phyloP scores from a whole-genome alignment of 2,888 invertebrate species.

The Deilephila porcellus region DNA sequence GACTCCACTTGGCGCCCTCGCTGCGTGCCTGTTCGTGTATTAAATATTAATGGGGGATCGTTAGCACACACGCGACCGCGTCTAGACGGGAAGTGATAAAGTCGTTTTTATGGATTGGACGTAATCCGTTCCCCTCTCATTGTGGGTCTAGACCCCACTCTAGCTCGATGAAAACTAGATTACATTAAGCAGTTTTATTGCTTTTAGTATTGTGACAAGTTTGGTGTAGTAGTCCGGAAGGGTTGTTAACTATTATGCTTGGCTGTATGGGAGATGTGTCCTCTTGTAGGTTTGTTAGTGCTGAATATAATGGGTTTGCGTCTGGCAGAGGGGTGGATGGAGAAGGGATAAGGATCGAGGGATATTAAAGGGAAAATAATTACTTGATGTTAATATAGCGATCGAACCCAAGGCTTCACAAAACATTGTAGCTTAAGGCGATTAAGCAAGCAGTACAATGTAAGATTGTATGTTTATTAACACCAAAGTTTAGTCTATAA shows the following conservation, averaged over 20 bases:
- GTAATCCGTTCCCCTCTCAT: slow-evolving; percentile 49
- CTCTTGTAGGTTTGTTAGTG: neutral
- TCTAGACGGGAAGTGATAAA: slow-evolving; percentile 73
- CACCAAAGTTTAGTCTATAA: too few species aligned
- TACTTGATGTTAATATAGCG: too few species aligned
- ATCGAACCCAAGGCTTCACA: too few species aligned
- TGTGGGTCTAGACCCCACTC: slow-evolving; percentile 28
- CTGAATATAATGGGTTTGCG: too few species aligned
- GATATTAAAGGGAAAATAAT: too few species aligned
- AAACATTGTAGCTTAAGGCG: too few species aligned
- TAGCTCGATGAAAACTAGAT: slow-evolving; percentile 22
- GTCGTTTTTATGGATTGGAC: slow-evolving; percentile 61
- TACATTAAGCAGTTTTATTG: slow-evolving; percentile 23
- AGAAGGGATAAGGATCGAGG: too few species aligned
- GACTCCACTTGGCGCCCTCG: slow-evolving; percentile 11
- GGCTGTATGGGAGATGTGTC: neutral
- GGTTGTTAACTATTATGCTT: slow-evolving; percentile 12
- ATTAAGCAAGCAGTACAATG: too few species aligned
- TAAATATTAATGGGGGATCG: slow-evolving; percentile 66
- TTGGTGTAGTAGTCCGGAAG: neutral
- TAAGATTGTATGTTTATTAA: too few species aligned
- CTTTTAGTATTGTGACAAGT: neutral
- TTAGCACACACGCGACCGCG: slow-evolving; percentile 65
- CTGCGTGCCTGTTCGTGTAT: slow-evolving; percentile 40
- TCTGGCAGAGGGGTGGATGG: too few species aligned